These are phyloP conservation scores for Chionomys nivalis DNA, from an alignment of 2,113 vertebrate genomes.

Conservation along the genomic window DNA sequence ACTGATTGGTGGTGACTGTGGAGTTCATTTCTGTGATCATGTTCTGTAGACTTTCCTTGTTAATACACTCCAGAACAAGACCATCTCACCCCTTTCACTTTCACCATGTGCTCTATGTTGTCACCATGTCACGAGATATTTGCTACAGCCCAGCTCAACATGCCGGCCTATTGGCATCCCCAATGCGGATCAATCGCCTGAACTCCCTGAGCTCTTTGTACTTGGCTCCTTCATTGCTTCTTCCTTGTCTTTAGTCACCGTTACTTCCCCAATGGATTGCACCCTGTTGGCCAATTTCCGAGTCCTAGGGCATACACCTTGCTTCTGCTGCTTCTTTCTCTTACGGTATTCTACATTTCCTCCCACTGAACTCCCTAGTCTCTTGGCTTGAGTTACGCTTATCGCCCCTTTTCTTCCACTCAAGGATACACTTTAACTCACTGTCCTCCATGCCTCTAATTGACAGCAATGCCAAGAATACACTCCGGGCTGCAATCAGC, in stretches of 20 bases:
- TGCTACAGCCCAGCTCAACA: neutral
- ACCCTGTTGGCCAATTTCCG: neutral
- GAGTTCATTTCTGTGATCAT: neutral
- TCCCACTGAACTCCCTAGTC: neutral
- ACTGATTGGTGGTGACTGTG: neutral
- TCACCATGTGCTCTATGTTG: neutral
- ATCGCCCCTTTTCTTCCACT: neutral
- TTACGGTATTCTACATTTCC: neutral
- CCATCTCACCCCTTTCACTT: neutral
- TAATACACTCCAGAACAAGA: neutral
- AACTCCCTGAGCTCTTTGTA: neutral
- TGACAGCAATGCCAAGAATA: neutral
- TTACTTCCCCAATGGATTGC: neutral
- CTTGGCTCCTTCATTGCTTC: neutral
- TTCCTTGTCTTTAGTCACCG: neutral
- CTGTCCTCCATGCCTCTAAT: neutral
- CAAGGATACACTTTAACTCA: neutral
- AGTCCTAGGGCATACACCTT: neutral
- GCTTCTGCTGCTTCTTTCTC: neutral
- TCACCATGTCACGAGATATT: neutral
- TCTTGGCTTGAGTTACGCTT: neutral
- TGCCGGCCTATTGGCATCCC: neutral
- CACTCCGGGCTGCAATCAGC: neutral
- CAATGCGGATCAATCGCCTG: accelerated
- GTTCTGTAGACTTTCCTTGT: neutral